Base-by-base conservation (phyloP, 2,113 vertebrate species). In the Pavo muticus region DNA sequence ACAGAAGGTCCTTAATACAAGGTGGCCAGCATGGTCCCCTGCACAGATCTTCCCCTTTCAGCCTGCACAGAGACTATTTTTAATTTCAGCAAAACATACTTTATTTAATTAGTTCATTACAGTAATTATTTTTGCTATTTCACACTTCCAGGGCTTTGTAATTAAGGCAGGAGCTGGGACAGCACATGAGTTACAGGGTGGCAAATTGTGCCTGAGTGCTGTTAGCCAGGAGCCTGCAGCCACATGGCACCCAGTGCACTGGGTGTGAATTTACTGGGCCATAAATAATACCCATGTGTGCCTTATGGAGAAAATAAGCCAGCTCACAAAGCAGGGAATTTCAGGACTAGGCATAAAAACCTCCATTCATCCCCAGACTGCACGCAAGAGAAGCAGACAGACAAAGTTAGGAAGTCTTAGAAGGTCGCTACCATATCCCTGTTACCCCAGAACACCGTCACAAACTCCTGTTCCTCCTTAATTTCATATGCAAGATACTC, bases 101-200 rank as follows among this genome's bases (percentile, higher is more conserved):
- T 91, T 77, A 90, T 78, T 90, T 88, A 56, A 71, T 82, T 91
- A 29, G 44, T 77, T 96, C 95, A 95, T 94, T 77, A 68, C 16
- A 60, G 47, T 70, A 86, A 87, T 94, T 91, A 81, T 94, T 96
- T 96, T 88, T 88, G 84, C 80, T 92, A 92, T 87, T 95, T 93
- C 80, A 65, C 81, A 54, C 60, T 95, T 92, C 95, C 80, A 91
- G 40, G 88, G 82, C 68, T 88, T 91, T 91, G n/a, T 90, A 96
- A 94, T 96, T 94, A 95, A 94, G 84, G n/a, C 82, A 88, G 9
- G 52, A 88, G 47, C 63, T 83, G 52, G 74, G 63, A 82, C 72
- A 60, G 79, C 52, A 59, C 0, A 0, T 93, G 82, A 96, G 17
- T 93, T 94, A 94, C 24, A 63, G 60, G 2, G 1, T 39, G 69